Evolutionary conservation across 2,113 vertebrate genomes (phyloP).

Genomic region (Rhadina sibilatrix): DNA sequence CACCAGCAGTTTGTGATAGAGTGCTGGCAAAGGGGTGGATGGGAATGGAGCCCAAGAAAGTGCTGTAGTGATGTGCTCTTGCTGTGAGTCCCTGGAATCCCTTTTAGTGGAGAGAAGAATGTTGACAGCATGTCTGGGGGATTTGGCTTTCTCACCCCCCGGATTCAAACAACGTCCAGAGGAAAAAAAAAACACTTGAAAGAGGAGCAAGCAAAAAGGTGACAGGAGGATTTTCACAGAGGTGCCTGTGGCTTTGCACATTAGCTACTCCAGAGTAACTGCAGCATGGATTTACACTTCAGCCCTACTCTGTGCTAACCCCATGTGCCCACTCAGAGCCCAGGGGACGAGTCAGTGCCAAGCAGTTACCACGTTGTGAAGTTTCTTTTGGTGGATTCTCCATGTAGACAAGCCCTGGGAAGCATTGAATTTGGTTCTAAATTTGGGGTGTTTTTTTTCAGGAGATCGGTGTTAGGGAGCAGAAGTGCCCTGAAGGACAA

Average conservation of each 20-base stretch:
- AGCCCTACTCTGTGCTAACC: background rate
- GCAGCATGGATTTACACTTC: rapidly evolving
- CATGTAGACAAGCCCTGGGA: background rate
- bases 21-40: background rate
- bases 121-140: background rate
- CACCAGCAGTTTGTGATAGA: background rate
- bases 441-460: background rate
- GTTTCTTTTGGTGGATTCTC: background rate
- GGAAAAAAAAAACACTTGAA: background rate
- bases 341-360: background rate
- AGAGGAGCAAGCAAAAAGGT: background rate
- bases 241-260: background rate
- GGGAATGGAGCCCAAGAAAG: background rate
- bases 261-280: background rate
- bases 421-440: background rate
- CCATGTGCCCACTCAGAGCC: background rate
- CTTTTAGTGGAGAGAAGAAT: background rate
- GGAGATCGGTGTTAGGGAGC: background rate
- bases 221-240: background rate
- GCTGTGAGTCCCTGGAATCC: background rate
- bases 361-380: rapidly evolving
- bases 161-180: background rate
- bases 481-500: background rate
- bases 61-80: background rate
- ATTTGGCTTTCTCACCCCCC: background rate